Conservation (phyloP, 2,888 invertebrate species). For the Cotesia congregata region DNA sequence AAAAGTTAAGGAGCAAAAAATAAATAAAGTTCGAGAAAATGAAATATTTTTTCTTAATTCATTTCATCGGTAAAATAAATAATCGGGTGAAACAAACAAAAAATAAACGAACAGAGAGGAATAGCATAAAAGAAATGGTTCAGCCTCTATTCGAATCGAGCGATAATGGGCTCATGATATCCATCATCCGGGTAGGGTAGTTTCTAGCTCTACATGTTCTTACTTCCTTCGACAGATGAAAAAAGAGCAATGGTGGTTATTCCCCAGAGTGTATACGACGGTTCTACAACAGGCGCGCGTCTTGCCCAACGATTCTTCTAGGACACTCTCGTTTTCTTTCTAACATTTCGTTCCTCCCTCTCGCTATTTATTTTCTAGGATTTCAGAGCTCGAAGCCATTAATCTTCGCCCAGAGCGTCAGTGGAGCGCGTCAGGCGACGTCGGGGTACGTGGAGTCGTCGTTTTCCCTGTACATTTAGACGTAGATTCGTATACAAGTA, state of each 20-base stretch:
- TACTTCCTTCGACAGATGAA: slow-evolving; percentile 41
- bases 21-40: neutral
- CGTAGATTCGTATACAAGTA: slow-evolving; percentile 32
- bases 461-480: slow-evolving; percentile 51
- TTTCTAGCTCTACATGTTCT: slow-evolving; percentile 36
- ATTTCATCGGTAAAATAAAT: neutral
- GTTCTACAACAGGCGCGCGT: slow-evolving; percentile 34
- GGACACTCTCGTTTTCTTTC: slow-evolving; percentile 26
- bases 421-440: slow-evolving; percentile 69
- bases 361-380: slow-evolving; percentile 70
- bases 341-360: slow-evolving; percentile 54
- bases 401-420: slow-evolving; percentile 67
- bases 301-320: slow-evolving; percentile 23
- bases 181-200: slow-evolving; percentile 47
- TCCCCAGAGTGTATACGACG: slow-evolving; percentile 52
- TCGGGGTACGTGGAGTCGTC: slow-evolving; percentile 63
- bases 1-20: neutral
- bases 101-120: slow-evolving; percentile 15
- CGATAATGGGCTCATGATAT: slow-evolving; percentile 54
- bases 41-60: neutral
- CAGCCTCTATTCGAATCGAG: slow-evolving; percentile 44
- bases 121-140: slow-evolving; percentile 39
- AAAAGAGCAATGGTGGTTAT: slow-evolving; percentile 43
- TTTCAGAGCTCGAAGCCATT: slow-evolving; percentile 70
- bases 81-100: slow-evolving; percentile 15